These are phyloP conservation scores for Drosophila formosana DNA, from an alignment of 2,888 invertebrate species.

Conservation along the genomic window DNA sequence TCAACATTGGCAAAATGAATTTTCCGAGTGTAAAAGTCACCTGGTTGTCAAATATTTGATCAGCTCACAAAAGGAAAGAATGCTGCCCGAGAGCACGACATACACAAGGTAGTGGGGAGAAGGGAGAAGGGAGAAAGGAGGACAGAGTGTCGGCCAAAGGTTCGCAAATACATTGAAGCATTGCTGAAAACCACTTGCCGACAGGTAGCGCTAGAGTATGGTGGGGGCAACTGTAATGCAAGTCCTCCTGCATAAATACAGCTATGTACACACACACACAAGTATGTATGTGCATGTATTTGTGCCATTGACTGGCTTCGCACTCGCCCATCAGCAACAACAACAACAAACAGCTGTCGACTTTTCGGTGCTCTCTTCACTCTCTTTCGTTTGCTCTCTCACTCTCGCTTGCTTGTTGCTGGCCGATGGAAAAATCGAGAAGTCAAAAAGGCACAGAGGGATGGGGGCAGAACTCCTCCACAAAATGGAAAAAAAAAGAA, in stretches of 20 bases:
- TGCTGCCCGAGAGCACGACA: not conserved
- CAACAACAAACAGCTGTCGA: constrained; percentile 40
- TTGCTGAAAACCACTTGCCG: constrained; percentile 29
- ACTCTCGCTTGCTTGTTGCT: constrained; percentile 15
- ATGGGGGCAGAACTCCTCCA: constrained; percentile 24
- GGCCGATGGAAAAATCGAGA: constrained; percentile 57
- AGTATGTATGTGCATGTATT: constrained; percentile 1
- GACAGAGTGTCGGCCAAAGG: constrained; percentile 13
- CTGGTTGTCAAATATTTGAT: constrained; percentile 38
- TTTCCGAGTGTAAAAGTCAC: constrained; percentile 32
- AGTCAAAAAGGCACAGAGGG: constrained; percentile 35
- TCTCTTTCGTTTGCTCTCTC: not conserved
- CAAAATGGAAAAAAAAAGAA: constrained; percentile 6
- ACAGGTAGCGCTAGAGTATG: constrained; percentile 48
- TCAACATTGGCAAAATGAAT: constrained; percentile 27
- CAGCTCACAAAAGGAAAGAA: constrained; percentile 11
- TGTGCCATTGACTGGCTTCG: constrained; percentile 38
- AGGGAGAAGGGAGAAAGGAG: not conserved
- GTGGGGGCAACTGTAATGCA: constrained; percentile 8
- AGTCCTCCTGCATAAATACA: constrained; percentile 11
- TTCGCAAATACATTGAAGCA: constrained; percentile 18
- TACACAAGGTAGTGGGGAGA: no score
- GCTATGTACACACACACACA: constrained; percentile 3
- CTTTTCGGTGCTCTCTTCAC: constrained; percentile 12
- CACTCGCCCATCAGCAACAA: constrained; percentile 17